Conservation (phyloP, 2,113 vertebrate genomes). For the Conger conger region DNA sequence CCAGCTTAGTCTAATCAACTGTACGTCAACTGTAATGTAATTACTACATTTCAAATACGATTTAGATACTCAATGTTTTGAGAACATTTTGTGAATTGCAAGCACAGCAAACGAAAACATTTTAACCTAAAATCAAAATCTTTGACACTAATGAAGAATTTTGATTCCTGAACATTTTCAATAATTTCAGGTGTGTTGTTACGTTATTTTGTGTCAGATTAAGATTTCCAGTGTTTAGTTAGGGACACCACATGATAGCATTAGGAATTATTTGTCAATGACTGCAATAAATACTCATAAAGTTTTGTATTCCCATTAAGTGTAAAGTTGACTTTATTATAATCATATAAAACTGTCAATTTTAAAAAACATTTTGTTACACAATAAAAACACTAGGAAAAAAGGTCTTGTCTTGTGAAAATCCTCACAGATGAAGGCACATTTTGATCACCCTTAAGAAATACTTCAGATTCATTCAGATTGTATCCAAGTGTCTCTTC, state of each 20-base stretch:
- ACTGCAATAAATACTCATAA: neutral
- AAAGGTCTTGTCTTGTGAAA: neutral
- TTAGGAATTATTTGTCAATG: neutral
- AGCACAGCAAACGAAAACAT: neutral
- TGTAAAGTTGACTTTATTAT: conserved; percentile 16
- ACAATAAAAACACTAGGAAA: conserved; percentile 25
- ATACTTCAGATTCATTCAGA: neutral
- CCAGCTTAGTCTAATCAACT: too few relatives aligned
- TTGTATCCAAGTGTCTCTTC: neutral
- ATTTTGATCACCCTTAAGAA: conserved; percentile 11
- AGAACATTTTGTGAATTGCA: too few relatives aligned
- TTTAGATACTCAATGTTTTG: too few relatives aligned
- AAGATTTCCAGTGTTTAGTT: too few relatives aligned
- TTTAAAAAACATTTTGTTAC: conserved; percentile 7
- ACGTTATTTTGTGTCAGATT: too few relatives aligned
- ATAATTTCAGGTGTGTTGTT: too few relatives aligned
- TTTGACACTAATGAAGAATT: too few relatives aligned
- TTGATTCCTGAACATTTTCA: too few relatives aligned
- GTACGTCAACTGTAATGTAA: too few relatives aligned
- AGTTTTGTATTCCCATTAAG: neutral
- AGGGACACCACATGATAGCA: too few relatives aligned
- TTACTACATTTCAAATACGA: too few relatives aligned
- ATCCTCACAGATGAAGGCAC: conserved; percentile 30
- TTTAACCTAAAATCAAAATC: neutral
- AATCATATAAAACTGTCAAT: conserved; percentile 29